These are phyloP conservation scores for Pissodes strobi DNA, from an alignment of 1,140 invertebrate genomes.

Conservation along the genomic window DNA sequence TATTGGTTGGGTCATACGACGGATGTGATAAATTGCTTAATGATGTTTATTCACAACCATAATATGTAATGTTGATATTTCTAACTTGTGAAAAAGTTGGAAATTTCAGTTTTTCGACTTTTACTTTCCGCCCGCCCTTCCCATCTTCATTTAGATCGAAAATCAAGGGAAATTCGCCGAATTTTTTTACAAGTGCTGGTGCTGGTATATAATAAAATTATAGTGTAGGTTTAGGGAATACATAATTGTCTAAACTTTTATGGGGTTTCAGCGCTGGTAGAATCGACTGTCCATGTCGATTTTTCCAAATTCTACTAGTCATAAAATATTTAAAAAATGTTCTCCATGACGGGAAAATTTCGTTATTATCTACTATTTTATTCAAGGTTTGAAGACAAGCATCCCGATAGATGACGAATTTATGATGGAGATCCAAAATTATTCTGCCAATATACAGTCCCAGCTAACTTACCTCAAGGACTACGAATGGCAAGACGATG, in stretches of 20 bases:
- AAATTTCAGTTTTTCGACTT: too few relatives aligned
- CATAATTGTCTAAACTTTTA: too few relatives aligned
- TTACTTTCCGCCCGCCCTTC: too few relatives aligned
- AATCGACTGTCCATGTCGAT: too few relatives aligned
- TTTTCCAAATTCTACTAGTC: too few relatives aligned
- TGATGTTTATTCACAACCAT: background rate
- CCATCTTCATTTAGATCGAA: too few relatives aligned
- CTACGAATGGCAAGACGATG: slow-evolving; percentile 44
- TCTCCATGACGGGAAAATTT: slow-evolving; percentile 41
- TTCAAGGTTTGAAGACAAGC: slow-evolving; percentile 23
- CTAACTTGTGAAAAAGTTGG: slow-evolving; percentile 77
- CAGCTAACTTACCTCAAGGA: slow-evolving; percentile 41
- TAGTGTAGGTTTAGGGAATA: too few relatives aligned
- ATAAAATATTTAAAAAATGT: too few relatives aligned
- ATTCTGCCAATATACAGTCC: slow-evolving; percentile 3
- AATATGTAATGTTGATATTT: slow-evolving; percentile 65
- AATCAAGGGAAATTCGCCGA: too few relatives aligned
- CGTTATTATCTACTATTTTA: slow-evolving; percentile 33
- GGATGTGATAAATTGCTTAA: slow-evolving; percentile 50
- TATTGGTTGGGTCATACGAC: slow-evolving; percentile 63
- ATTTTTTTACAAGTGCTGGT: too few relatives aligned
- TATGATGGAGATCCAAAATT: slow-evolving; percentile 18
- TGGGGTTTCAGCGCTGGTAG: too few relatives aligned
- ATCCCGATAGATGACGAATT: slow-evolving; percentile 36
- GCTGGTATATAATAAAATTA: too few relatives aligned